phyloP scores from a whole-genome alignment of 1,140 invertebrate species.

The Penaeus indicus region DNA sequence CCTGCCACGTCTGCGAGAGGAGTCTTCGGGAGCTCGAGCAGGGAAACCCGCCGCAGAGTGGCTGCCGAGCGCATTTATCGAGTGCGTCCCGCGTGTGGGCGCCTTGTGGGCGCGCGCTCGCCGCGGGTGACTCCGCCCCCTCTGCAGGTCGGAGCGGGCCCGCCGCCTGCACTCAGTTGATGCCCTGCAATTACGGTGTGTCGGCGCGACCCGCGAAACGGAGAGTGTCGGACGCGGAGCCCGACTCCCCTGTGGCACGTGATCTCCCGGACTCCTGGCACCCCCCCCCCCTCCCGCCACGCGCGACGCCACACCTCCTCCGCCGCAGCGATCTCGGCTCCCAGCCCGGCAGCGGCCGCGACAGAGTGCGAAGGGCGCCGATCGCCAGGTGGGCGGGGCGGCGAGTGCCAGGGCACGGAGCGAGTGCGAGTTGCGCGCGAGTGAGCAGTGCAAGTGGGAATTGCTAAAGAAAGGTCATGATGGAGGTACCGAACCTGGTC shows the following conservation, averaged over 20 bases:
- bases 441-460: neutral
- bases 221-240: conserved; percentile 26
- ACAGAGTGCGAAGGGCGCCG: neutral
- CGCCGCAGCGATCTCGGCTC: neutral
- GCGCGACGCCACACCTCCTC: neutral
- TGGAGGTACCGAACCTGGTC: conserved; percentile 58
- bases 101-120: conserved; percentile 39
- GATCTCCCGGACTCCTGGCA: too few species aligned
- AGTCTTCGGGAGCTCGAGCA: too few species aligned
- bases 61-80: too few species aligned
- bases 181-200: conserved; percentile 61
- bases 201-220: conserved; percentile 23
- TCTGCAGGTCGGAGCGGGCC: conserved; percentile 35
- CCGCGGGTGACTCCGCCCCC: conserved; percentile 54
- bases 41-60: too few species aligned
- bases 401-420: neutral
- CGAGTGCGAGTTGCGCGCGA: neutral
- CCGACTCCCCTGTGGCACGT: too few species aligned
- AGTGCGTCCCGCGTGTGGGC: conserved; percentile 14
- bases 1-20: too few species aligned
- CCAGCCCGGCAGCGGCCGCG: neutral
- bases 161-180: conserved; percentile 38
- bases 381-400: neutral
- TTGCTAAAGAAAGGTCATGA: conserved; percentile 23
- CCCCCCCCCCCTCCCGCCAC: too few species aligned